Conservation (phyloP, 2,113 vertebrate species). For the Eubucco bourcierii region DNA sequence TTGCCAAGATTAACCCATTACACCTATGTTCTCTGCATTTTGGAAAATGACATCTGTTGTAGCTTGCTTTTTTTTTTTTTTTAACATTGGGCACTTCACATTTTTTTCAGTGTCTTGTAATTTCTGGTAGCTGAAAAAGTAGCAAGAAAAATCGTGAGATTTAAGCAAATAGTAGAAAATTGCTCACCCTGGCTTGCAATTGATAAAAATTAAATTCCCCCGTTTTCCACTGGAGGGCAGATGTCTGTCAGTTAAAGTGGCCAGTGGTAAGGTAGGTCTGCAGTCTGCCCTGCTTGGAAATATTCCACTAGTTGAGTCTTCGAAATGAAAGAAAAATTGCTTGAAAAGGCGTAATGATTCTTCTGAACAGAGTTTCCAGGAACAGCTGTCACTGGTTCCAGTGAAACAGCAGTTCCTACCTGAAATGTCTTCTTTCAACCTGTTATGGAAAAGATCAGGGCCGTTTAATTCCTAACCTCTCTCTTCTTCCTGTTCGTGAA, state of each 20-base stretch:
- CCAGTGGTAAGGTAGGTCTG: neutral
- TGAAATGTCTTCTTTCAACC: neutral
- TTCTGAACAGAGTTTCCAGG: neutral
- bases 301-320: neutral
- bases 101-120: neutral
- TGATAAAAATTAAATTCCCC: constrained; percentile 8
- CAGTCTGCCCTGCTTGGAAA: neutral
- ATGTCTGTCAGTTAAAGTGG: neutral
- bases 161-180: neutral
- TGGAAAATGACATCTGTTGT: neutral
- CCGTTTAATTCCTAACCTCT: neutral
- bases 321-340: neutral
- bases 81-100: neutral
- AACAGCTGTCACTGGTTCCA: neutral
- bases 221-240: constrained; percentile 68
- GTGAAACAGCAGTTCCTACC: neutral
- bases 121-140: neutral
- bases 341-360: neutral
- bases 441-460: neutral
- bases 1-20: neutral
- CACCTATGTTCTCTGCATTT: neutral
- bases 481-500: neutral
- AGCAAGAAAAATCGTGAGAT: neutral
- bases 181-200: neutral
- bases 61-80: neutral